Evolutionary conservation across 1,140 invertebrate species (phyloP).

Genomic region (Solenopsis fugax): DNA sequence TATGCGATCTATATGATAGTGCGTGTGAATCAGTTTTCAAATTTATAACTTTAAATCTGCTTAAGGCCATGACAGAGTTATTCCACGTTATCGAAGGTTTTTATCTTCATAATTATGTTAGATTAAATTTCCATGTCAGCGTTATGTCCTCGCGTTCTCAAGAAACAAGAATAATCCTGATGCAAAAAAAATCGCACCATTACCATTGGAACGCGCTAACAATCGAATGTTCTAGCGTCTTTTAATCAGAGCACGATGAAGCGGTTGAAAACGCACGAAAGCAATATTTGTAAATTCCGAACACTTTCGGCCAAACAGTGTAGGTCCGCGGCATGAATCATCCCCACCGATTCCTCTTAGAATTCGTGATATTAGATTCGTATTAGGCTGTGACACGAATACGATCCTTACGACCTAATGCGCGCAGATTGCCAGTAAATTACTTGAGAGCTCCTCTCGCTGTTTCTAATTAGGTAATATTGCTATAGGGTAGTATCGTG

Average conservation of each 20-base stretch:
- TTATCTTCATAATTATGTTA: slow-evolving; percentile 20
- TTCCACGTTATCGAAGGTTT: background rate
- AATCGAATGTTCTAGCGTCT: slow-evolving; percentile 67
- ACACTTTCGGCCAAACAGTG: slow-evolving; percentile 81
- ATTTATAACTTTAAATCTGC: background rate
- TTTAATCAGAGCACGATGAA: slow-evolving; percentile 74
- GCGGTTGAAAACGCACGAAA: slow-evolving; percentile 71
- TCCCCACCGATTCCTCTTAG: slow-evolving; percentile 42
- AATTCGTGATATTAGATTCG: slow-evolving; percentile 78
- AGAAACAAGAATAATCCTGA: slow-evolving; percentile 17
- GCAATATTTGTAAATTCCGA: slow-evolving; percentile 74
- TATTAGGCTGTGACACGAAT: slow-evolving; percentile 74
- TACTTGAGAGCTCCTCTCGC: background rate
- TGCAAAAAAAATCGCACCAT: background rate
- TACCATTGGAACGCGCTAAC: slow-evolving; percentile 1
- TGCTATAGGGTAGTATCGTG: no score
- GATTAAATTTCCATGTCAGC: background rate
- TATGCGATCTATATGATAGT: background rate
- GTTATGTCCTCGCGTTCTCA: background rate
- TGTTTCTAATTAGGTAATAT: background rate
- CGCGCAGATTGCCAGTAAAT: background rate
- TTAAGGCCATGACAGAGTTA: background rate
- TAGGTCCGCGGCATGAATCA: slow-evolving; percentile 53
- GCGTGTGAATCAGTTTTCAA: background rate
- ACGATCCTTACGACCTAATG: background rate